Conservation (phyloP, 2,797 vertebrate species). For the Melanogrammus aeglefinus region DNA sequence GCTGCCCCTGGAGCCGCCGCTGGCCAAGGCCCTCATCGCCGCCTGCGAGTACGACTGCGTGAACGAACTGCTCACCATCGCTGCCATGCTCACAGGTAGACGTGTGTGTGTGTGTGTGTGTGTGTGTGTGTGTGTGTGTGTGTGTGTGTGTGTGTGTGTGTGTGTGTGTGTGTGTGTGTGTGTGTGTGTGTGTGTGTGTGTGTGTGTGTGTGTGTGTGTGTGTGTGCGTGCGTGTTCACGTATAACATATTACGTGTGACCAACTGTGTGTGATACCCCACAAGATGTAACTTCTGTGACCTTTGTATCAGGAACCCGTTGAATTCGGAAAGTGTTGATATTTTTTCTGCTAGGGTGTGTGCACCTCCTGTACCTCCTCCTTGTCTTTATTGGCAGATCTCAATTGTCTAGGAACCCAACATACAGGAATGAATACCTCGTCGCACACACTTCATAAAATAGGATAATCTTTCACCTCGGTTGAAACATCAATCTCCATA, state of each 20-base stretch:
- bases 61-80: constrained; percentile 91
- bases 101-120: neutral
- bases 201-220: too few species aligned
- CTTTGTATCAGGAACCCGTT: neutral
- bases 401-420: neutral
- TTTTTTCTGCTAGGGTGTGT: too few species aligned
- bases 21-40: constrained; percentile 91
- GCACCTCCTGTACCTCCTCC: too few species aligned
- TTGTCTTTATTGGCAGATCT: neutral
- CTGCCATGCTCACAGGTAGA: constrained; percentile 89
- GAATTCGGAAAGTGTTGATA: neutral
- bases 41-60: constrained; percentile 94
- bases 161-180: too few species aligned
- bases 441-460: neutral
- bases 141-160: too few species aligned
- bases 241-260: too few species aligned
- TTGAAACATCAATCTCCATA: neutral
- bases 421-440: neutral
- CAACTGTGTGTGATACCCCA: too few species aligned
- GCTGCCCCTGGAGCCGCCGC: constrained; percentile 84
- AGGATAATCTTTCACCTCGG: neutral
- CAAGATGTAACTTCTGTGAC: too few species aligned
- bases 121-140: neutral
- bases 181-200: too few species aligned
- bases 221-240: too few species aligned